phyloP scores from a whole-genome alignment of 92 coral and sea anemone genomes.

The Epizoanthus rinbou region DNA sequence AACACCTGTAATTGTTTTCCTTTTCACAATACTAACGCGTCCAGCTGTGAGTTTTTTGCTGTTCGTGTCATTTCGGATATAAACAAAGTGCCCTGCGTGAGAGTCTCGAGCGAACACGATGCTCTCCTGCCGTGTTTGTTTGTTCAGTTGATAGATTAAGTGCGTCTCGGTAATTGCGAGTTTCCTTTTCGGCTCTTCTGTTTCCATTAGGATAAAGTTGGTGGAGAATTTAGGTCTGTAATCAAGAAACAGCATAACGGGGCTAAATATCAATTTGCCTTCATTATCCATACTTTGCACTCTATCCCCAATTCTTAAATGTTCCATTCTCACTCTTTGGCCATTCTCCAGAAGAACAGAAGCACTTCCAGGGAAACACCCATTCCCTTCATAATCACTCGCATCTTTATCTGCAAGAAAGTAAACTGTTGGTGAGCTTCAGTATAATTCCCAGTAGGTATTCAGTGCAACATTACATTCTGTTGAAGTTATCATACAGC shows the following conservation, averaged over 20 bases:
- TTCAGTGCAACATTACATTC: not conserved
- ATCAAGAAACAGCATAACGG: constrained; percentile 85
- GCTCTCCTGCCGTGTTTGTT: constrained; percentile 68
- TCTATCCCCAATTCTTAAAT: constrained; percentile 68
- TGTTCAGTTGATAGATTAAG: constrained; percentile 86
- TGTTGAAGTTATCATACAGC: not conserved
- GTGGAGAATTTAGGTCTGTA: constrained; percentile 60
- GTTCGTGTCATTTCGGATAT: constrained; percentile 55
- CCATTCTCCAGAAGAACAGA: constrained; percentile 67
- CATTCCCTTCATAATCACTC: not conserved
- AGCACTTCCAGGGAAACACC: constrained; percentile 73
- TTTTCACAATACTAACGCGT: constrained; percentile 55
- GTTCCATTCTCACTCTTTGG: constrained; percentile 54
- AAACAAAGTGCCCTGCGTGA: constrained; percentile 76
- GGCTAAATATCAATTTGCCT: constrained; percentile 77
- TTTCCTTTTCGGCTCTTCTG: constrained; percentile 68
- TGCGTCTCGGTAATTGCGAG: constrained; percentile 85
- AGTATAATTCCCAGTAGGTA: not conserved
- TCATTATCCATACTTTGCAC: constrained; percentile 63
- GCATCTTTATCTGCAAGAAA: constrained; percentile 55
- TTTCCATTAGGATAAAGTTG: constrained; percentile 61
- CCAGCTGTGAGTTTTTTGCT: constrained; percentile 64
- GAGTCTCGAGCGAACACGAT: constrained; percentile 68
- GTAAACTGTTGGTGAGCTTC: constrained; percentile 1
- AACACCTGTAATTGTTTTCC: constrained; percentile 56